Base-by-base conservation (phyloP, 2,888 invertebrate species). In the Ariolimax columbianus region DNA sequence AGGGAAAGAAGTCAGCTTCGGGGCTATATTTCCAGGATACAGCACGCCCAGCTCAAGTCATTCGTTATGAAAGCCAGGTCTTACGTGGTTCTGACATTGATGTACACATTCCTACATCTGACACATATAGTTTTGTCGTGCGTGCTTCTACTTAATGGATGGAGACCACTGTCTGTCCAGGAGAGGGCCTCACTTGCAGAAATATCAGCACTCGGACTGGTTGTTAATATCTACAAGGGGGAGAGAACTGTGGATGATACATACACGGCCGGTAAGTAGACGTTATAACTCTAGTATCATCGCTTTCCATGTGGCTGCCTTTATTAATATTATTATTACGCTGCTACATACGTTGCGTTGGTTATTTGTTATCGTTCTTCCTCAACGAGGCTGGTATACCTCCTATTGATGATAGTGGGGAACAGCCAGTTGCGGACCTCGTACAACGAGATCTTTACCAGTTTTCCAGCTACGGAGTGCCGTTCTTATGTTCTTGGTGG, bases 91-190 rank as follows among this genome's bases (percentile, higher is more conserved):
- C 55, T 83, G 51, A 63, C 83, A 26, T 23, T 87, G 47, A 43
- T 85, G 40, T 87, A 87, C 83, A 75, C 59, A 4, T 73, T 68
- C 6, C 19, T 87, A 17, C 87, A 87, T 40, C 36, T 85, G 33
- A 55, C 59, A 11, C 87, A 87, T 81, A 82, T 87, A 6, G 87
- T 89, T n/a, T 82, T 90, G 2, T 89, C 91, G 23, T 93, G 93
- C 80, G 92, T 93, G n/a, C 89, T 93, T 70, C 87, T 93, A 26
- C 87, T 93, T 38, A 92, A 93, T 86, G 93, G 93, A n/a, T 93
- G 93, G 93, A 89, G 88, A 30, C 93, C 93, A 0, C 86, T 92
- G 78, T 88, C 91, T 9, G 89, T 92, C 1, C 89, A 87, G 66
- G 91, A 93, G 63, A 86, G 93, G 17, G 90, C 93, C 3, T 86